Evolutionary conservation across 2,888 invertebrate genomes (phyloP).

Genomic region (Tachina grossa): DNA sequence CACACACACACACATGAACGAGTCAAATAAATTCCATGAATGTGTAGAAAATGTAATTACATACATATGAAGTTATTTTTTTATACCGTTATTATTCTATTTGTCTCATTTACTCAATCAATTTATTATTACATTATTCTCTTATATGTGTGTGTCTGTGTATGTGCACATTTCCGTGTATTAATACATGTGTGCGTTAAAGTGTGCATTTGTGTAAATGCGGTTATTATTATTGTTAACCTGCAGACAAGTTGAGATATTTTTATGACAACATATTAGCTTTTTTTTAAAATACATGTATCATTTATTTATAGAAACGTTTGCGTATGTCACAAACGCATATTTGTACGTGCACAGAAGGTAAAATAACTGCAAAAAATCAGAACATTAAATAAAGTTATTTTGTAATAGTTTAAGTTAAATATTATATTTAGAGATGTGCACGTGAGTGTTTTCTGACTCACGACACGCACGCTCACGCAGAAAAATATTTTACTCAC

Average conservation of each 20-base stretch:
- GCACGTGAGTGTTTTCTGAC: too few species aligned
- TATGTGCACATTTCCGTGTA: background rate
- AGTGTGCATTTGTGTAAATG: background rate
- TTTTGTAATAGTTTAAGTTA: background rate
- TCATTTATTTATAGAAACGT: constrained; percentile 26
- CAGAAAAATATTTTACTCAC: too few species aligned
- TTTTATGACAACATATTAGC: constrained; percentile 20
- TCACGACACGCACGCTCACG: too few species aligned
- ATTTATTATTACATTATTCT: constrained; percentile 65
- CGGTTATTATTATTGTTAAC: constrained; percentile 36
- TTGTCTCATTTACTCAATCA: constrained; percentile 73
- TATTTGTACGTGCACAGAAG: background rate
- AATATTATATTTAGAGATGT: background rate
- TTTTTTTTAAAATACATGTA: constrained; percentile 6
- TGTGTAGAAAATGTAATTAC: constrained; percentile 22
- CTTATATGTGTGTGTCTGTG: background rate
- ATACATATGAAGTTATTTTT: constrained; percentile 4
- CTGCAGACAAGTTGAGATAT: constrained; percentile 44
- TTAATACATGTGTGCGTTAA: background rate
- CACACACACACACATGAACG: background rate
- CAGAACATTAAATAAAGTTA: background rate
- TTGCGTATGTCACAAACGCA: constrained; percentile 18
- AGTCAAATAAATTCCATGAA: background rate
- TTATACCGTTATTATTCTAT: constrained; percentile 56
- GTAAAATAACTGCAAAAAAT: background rate